Base-by-base conservation (phyloP, 2,888 invertebrate species). In the Andricus curvator region DNA sequence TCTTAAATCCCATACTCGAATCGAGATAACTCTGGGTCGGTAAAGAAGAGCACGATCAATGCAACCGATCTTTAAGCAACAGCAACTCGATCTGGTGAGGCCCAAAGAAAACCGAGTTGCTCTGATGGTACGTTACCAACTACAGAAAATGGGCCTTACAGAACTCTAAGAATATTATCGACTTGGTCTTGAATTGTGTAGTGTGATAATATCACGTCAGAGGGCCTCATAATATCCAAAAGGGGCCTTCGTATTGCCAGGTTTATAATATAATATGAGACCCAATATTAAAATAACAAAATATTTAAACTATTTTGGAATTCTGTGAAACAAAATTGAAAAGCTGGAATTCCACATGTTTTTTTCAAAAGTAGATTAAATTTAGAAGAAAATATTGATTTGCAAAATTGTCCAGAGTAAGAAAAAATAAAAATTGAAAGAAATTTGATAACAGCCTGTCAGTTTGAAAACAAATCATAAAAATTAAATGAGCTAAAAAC, bases 41-140 rank as follows among this genome's bases (percentile, higher is more conserved):
- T 83, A 83, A 82, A 17, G 81, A 68, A 81, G 82, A 67, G 17
- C 15, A 33, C 1, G 48, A 62, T 41, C 62, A 48, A 41, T 25
- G 20, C 66, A 51, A 33, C 66, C 22, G 41, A 70, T 62, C 68
- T 44, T 17, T 6, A 20, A 15, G 13, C 17, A 33, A 11, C 37
- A 25, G 22, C 70, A 37, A 17, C 51, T 37, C 62, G 70, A 79
- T 66, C 74, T 70, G 60, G 37, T 29, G 60, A 65, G 64, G 80
- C 77, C 51, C 76, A 67, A 33, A 56, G 51, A 33, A 25, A 77
- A 56, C 29, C 44, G 56, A 65, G 2, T 17, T 17, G 41, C 78
- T 79, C 76, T 29, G 44, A 68, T 70, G 82, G 51, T 80, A 80
- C n/a, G 22, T 80, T 82, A 74, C 82, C 82, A 68, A 65, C 79